These are phyloP conservation scores for Eumacrocentrus americanus DNA, from an alignment of 2,888 invertebrate genomes.

Conservation along the genomic window DNA sequence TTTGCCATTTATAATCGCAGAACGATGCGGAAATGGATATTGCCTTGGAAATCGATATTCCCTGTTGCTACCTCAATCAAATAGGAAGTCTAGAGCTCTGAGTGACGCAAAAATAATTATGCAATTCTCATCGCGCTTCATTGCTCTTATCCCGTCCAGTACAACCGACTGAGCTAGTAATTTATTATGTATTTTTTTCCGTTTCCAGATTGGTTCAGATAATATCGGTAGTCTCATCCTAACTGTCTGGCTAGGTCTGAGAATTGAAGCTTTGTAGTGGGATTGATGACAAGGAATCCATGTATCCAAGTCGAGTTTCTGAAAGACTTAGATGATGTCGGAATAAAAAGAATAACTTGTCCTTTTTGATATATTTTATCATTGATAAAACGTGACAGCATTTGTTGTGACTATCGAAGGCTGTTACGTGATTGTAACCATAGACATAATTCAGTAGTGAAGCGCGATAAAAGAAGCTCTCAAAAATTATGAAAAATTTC, in stretches of 20 bases:
- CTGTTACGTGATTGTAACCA: too few species aligned
- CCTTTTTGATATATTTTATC: too few species aligned
- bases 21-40: not conserved
- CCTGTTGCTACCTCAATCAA: not conserved
- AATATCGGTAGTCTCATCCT: not conserved
- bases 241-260: not conserved
- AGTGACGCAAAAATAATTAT: slow-evolving; percentile 4
- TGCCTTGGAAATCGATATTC: slow-evolving; percentile 4
- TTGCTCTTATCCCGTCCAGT: not conserved
- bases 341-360: too few species aligned
- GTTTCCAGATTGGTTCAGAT: not conserved
- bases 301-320: too few species aligned
- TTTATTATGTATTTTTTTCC: not conserved
- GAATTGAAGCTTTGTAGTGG: not conserved
- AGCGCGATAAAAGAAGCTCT: too few species aligned
- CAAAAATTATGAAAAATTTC: not conserved
- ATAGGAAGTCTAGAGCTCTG: not conserved
- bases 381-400: too few species aligned
- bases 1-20: not conserved
- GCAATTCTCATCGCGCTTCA: not conserved
- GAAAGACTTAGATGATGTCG: too few species aligned
- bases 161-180: not conserved
- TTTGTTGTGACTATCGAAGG: too few species aligned
- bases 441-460: too few species aligned
- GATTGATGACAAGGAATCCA: not conserved